phyloP scores from a whole-genome alignment of 2,888 invertebrate genomes.

The Drosophila putrida region DNA sequence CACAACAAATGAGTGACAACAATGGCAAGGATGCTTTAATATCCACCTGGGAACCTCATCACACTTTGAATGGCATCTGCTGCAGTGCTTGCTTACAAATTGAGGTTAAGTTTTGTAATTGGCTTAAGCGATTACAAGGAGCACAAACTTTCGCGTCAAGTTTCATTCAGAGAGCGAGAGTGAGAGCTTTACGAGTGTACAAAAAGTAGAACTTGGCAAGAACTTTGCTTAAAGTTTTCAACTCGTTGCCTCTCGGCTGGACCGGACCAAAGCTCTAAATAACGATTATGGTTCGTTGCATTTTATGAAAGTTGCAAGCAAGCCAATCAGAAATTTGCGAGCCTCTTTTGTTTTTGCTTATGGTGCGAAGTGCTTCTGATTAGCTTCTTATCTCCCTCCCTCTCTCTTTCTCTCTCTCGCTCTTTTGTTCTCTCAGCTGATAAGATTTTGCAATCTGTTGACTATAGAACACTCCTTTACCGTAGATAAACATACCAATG shows the following conservation, averaged over 20 bases:
- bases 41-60: background rate
- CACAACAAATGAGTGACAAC: conserved; percentile 57
- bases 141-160: conserved; percentile 51
- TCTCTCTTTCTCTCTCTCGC: background rate
- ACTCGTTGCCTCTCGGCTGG: conserved; percentile 3
- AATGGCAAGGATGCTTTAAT: conserved; percentile 1
- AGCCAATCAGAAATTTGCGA: conserved; percentile 20
- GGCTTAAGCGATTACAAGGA: conserved; percentile 69
- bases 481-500: background rate
- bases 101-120: conserved; percentile 77
- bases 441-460: conserved; percentile 1
- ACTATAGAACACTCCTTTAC: background rate
- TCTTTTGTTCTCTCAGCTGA: background rate
- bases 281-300: conserved; percentile 10
- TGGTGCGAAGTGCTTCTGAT: conserved; percentile 18
- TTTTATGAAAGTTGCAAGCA: conserved; percentile 8
- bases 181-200: conserved; percentile 20
- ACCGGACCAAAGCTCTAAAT: conserved; percentile 2
- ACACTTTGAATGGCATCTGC: conserved; percentile 32
- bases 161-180: conserved; percentile 23
- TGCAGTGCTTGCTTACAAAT: conserved; percentile 44
- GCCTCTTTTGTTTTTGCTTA: conserved; percentile 14
- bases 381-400: conserved; percentile 9
- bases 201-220: conserved; percentile 23
- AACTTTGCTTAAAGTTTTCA: conserved; percentile 8